These are phyloP conservation scores for Echinometra lucunter DNA, from an alignment of 53 echinoderm and acorn worm genomes.

Conservation along the genomic window DNA sequence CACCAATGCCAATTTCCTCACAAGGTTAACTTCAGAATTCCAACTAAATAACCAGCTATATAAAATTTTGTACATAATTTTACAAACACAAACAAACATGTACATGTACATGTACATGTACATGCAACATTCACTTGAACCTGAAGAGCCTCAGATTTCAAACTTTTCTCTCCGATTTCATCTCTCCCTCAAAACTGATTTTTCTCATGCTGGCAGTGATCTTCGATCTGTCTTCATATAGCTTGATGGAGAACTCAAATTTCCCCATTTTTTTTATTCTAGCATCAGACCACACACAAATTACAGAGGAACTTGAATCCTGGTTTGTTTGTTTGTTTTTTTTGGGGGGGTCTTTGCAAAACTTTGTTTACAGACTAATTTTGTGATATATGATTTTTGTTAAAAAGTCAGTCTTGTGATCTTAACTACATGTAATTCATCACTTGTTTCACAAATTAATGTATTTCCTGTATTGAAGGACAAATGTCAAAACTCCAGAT, in stretches of 20 bases:
- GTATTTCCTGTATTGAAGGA: no score
- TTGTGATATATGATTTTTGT: not conserved
- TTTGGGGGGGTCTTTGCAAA: not conserved
- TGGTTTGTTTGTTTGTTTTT: not conserved
- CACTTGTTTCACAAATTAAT: no score
- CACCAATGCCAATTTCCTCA: no score
- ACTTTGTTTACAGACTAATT: not conserved
- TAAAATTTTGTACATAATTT: no score
- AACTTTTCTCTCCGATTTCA: not conserved
- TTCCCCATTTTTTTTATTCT: not conserved
- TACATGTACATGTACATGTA: no score
- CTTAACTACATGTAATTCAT: no score
- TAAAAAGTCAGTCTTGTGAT: not conserved
- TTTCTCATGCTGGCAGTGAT: conserved; percentile 9
- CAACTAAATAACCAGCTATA: no score
- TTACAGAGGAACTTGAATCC: not conserved
- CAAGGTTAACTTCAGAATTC: no score
- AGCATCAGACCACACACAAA: not conserved
- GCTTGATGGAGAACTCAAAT: not conserved
- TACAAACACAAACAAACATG: no score
- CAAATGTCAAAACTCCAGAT: no score
- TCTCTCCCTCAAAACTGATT: not conserved
- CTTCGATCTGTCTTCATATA: not conserved
- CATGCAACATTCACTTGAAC: not conserved
- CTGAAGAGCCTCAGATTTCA: not conserved